Base-by-base conservation (phyloP, 2,888 invertebrate species). In the Galerucella nymphaeae region DNA sequence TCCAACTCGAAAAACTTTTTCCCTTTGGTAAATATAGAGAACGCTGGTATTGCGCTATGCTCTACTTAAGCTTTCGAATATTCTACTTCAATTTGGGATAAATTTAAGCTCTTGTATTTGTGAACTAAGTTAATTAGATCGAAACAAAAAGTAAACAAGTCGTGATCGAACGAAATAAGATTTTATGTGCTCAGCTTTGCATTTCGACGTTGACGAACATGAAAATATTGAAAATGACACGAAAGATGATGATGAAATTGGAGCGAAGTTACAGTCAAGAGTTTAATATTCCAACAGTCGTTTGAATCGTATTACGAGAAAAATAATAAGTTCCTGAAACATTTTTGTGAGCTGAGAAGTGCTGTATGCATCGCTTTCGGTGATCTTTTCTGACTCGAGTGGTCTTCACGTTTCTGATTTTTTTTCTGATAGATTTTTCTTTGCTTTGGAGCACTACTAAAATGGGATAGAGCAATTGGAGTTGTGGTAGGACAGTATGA, bases 81-180 rank as follows among this genome's bases (percentile, higher is more conserved):
- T 68, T 53, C 61, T 41, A 38, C 38, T 57, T 14, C 41, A 55
- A 38, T 58, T 58, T 59, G 61, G 61, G 48, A 68, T 68, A 61
- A 68, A 68, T 68, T 50, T n/a, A n/a, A 68, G 61, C 42, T 68
- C 45, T 38, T 30, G 48, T 50, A 61, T 67, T 67, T 58, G 67
- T 23, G 41, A 68, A 50, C 41, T 61, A 18, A 61, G 38, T 68
- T 68, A 68, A 68, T 68, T 68, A 68, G 50, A 68, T 61, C 53
- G 16, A 14, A 61, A 67, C 45, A 67, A 67, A 67, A 67, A 67
- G 48, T 16, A 45, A 11, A 58, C 59, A 58, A 45, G 41, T 58
- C 38, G 66, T 48, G 53, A 18, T 45, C 18, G 55, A 38, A 6
- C n/a, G 30, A 11, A 20, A 30, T n/a, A 23, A 38, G 41, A 50